Base-by-base conservation (phyloP, 2,113 vertebrate genomes). In the Rhodinocichla rosea region DNA sequence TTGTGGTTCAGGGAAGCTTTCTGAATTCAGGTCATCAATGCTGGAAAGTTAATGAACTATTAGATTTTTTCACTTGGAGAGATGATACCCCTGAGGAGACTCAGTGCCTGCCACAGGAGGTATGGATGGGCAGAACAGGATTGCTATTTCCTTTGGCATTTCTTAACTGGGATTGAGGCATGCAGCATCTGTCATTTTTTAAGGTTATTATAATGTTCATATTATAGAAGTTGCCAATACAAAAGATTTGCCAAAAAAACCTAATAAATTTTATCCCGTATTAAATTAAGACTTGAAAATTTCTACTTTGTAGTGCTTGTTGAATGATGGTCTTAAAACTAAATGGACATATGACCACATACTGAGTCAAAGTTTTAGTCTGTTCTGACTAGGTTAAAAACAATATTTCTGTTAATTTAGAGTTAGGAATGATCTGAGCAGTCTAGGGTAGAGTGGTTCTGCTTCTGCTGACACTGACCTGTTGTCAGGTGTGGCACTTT, bases 1-100 rank as follows among this genome's bases (percentile, higher is more conserved):
- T 80, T 91, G 92, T 82, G 77, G 77, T 75, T 83, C 32, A 27
- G 55, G 63, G 53, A 64, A 83, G 79, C 49, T 85, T 67, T 92
- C 57, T 85, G 86, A 90, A 90, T 76, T 75, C 92, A 47, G 78
- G 62, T 82, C 74, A 79, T 56, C 3, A 3, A 52, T 87, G 78
- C 65, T 92, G 62, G 55, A 67, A 90, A 87, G 78, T 82, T 90
- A 93, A 83, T 93, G 75, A 88, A 45, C 37, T 85, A 60, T 79
- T 21, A 55, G 53, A 27, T 93, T 94, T 81, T 96, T 62, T 76
- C 50, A 33, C 20, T 62, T 45, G 45, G 57, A 45, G 64, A 26
- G 52, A 15, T 83, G 55, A 33, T 93, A 47, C 33, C 42, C 32
- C 18, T 81, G 73, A 89, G 92, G 70, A 91, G 56, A 21, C 14